Evolutionary conservation across 2,888 invertebrate genomes (phyloP).

Genomic region (Thera obeliscata): DNA sequence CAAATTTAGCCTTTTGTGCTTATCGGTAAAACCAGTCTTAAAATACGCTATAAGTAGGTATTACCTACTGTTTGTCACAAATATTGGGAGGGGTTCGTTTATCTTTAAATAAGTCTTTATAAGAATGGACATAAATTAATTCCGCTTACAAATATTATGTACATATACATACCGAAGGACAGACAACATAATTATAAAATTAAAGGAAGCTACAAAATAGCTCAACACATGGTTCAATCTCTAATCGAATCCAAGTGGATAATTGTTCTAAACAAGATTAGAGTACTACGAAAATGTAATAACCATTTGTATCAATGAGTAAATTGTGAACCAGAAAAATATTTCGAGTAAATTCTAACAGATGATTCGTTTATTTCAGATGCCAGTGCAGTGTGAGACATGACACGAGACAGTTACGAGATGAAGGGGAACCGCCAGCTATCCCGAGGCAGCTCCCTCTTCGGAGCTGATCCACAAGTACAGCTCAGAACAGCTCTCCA

Average conservation of each 20-base stretch:
- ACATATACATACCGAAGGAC: neutral
- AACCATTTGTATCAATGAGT: conserved; percentile 63
- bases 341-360: conserved; percentile 50
- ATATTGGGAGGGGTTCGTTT: no score
- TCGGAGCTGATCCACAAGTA: conserved; percentile 75
- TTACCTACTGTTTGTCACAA: no score
- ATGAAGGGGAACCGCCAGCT: conserved; percentile 69
- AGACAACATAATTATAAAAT: conserved; percentile 13
- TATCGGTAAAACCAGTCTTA: no score
- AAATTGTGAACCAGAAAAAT: conserved; percentile 51
- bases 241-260: conserved; percentile 64
- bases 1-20: no score
- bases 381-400: conserved; percentile 71
- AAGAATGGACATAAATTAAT: no score
- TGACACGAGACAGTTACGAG: conserved; percentile 79
- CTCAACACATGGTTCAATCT: conserved; percentile 55
- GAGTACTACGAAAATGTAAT: conserved; percentile 55
- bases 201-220: conserved; percentile 39
- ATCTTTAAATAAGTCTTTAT: no score
- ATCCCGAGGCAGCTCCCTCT: conserved; percentile 74
- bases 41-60: no score
- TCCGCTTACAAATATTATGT: no score
- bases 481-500: conserved; percentile 81
- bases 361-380: conserved; percentile 67
- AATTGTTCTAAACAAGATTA: conserved; percentile 55